These are phyloP conservation scores for Harlomillsia oculata DNA, from an alignment of 1,140 invertebrate genomes.

Conservation along the genomic window DNA sequence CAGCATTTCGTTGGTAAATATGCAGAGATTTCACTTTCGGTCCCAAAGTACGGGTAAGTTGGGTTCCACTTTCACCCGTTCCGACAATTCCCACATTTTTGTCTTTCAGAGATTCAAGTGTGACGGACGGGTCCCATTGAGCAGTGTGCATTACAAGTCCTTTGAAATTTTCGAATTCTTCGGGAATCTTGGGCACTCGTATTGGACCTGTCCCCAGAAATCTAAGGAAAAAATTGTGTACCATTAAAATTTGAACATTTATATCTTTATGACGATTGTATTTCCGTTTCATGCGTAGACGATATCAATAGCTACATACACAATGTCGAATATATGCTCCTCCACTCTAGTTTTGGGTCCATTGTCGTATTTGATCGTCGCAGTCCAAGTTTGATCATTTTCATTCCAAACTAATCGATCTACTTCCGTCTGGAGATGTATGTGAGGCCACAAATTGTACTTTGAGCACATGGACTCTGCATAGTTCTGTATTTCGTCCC, in stretches of 20 bases:
- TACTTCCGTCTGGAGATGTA: conserved; percentile 8
- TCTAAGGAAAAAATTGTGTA: conserved; percentile 4
- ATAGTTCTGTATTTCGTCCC: conserved; percentile 18
- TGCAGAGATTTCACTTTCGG: conserved; percentile 14
- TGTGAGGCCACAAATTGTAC: conserved; percentile 12
- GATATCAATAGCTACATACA: conserved; percentile 8
- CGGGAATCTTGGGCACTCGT: conserved; percentile 12
- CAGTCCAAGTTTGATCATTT: conserved; percentile 4
- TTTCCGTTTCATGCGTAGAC: conserved; percentile 8
- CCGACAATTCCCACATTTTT: conserved; percentile 25
- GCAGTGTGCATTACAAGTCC: conserved; percentile 15
- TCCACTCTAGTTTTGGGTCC: background rate
- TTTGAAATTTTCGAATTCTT: conserved; percentile 21
- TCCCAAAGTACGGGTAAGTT: conserved; percentile 17
- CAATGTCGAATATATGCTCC: background rate
- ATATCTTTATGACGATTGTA: background rate
- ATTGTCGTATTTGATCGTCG: background rate
- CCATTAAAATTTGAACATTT: background rate
- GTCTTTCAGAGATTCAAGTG: conserved; percentile 14
- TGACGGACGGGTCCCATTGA: conserved; percentile 12
- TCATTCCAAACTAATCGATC: conserved; percentile 11
- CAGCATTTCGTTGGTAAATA: conserved; percentile 16
- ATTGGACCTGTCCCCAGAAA: conserved; percentile 14
- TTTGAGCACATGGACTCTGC: conserved; percentile 5
- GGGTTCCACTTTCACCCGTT: conserved; percentile 8